These are phyloP conservation scores for Psilopsiagon aymara DNA, from an alignment of 2,113 vertebrate species.

Conservation along the genomic window DNA sequence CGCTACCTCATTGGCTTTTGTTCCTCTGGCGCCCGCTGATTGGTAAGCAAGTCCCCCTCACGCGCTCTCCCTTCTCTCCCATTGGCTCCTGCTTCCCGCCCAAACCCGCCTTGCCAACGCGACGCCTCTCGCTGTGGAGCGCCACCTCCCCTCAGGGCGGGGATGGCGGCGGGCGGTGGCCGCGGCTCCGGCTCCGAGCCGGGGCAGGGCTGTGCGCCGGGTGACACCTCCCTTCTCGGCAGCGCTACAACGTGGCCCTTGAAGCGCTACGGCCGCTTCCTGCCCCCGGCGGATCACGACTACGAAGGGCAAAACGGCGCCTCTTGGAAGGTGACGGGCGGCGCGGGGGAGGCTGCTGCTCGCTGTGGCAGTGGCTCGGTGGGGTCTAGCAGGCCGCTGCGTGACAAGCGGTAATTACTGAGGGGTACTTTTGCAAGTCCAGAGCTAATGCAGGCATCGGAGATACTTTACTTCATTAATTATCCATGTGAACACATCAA, in stretches of 20 bases:
- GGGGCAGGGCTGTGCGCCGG: rapidly evolving
- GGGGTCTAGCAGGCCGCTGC: background rate
- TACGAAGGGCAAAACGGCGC: background rate
- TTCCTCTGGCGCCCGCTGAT: background rate
- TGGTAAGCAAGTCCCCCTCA: background rate
- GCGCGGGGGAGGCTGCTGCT: background rate
- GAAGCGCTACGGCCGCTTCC: constrained; percentile 82
- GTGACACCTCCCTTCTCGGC: background rate
- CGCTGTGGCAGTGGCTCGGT: no score
- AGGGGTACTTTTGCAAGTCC: background rate
- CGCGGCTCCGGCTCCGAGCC: rapidly evolving
- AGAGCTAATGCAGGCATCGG: background rate
- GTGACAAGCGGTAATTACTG: background rate
- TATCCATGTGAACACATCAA: background rate
- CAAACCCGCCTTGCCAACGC: background rate
- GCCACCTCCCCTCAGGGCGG: rapidly evolving
- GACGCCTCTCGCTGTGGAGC: rapidly evolving
- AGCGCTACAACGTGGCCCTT: constrained; percentile 74
- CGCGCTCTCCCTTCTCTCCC: background rate
- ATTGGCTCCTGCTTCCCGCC: constrained; percentile 25
- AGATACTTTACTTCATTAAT: background rate
- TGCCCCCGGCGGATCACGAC: background rate
- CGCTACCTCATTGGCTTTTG: background rate
- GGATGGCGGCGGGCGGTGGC: rapidly evolving
- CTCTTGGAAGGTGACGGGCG: constrained; percentile 80